Percentiles rank a stretch among this genome's conserved stretches.
Conservation (phyloP, 2,888 invertebrate species). For the Limnephilus lunatus region DNA sequence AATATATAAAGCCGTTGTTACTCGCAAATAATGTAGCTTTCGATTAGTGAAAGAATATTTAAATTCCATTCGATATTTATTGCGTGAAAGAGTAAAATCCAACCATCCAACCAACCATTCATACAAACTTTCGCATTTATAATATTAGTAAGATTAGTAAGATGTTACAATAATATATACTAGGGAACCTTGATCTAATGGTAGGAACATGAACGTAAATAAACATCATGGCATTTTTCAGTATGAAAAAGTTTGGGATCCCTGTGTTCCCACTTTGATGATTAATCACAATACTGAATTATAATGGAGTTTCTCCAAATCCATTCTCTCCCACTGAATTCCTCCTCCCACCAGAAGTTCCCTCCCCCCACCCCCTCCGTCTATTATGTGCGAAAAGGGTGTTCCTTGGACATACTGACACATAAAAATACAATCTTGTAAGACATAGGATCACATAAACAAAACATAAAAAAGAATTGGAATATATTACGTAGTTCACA, state of each 20-base stretch:
- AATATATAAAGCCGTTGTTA: too few relatives aligned
- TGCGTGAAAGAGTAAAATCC: too few relatives aligned
- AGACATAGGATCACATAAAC: not conserved
- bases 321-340: conserved; percentile 11
- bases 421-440: not conserved
- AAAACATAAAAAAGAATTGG: not conserved
- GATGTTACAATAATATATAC: too few relatives aligned
- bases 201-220: too few relatives aligned
- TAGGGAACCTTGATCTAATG: too few relatives aligned
- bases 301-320: conserved; percentile 45
- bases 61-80: too few relatives aligned
- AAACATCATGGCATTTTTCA: too few relatives aligned
- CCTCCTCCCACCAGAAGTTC: not conserved
- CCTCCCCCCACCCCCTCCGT: not conserved
- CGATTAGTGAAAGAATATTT: too few relatives aligned
- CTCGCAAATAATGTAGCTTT: too few relatives aligned
- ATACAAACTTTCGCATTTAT: too few relatives aligned
- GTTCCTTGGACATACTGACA: not conserved
- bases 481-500: not conserved
- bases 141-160: too few relatives aligned
- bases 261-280: conserved; percentile 5
- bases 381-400: not conserved
- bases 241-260: not conserved
- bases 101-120: too few relatives aligned
- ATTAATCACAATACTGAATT: conserved; percentile 43